These are phyloP conservation scores for Oegoconia quadripuncta DNA, from an alignment of 2,888 invertebrate genomes.

Conservation along the genomic window DNA sequence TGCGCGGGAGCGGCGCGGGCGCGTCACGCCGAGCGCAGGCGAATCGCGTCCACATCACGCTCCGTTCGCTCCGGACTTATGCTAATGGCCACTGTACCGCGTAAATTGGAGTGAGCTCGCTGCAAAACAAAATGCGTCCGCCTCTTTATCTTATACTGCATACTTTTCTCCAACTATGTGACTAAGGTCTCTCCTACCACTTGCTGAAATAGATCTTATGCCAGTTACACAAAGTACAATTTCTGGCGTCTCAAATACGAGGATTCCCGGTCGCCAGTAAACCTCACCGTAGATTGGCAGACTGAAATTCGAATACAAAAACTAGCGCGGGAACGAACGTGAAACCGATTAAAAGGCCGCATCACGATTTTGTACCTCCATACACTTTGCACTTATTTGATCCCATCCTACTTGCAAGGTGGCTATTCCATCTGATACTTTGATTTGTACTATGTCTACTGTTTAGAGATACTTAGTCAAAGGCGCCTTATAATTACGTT, in stretches of 20 bases:
- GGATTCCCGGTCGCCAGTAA: constrained; percentile 46
- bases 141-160: constrained; percentile 74
- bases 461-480: constrained; percentile 49
- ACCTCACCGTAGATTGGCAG: constrained; percentile 63
- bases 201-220: constrained; percentile 46
- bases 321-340: constrained; percentile 73
- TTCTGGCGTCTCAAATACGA: constrained; percentile 33
- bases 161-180: constrained; percentile 39
- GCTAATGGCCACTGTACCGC: constrained; percentile 72
- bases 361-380: constrained; percentile 78
- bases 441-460: constrained; percentile 60
- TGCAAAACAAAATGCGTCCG: constrained; percentile 71
- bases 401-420: constrained; percentile 48
- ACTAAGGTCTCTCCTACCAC: constrained; percentile 24
- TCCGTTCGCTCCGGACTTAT: constrained; percentile 64
- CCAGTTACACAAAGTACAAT: constrained; percentile 41
- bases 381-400: constrained; percentile 75
- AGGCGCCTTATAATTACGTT: constrained; percentile 68
- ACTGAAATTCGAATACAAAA: constrained; percentile 76
- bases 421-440: constrained; percentile 55
- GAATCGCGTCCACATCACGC: constrained; percentile 72
- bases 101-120: constrained; percentile 74
- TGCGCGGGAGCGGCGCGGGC: constrained; percentile 34
- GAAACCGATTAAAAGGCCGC: constrained; percentile 78
- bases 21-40: constrained; percentile 54